These are phyloP conservation scores for Salminus brasiliensis DNA, from an alignment of 2,113 vertebrate genomes.

Conservation along the genomic window DNA sequence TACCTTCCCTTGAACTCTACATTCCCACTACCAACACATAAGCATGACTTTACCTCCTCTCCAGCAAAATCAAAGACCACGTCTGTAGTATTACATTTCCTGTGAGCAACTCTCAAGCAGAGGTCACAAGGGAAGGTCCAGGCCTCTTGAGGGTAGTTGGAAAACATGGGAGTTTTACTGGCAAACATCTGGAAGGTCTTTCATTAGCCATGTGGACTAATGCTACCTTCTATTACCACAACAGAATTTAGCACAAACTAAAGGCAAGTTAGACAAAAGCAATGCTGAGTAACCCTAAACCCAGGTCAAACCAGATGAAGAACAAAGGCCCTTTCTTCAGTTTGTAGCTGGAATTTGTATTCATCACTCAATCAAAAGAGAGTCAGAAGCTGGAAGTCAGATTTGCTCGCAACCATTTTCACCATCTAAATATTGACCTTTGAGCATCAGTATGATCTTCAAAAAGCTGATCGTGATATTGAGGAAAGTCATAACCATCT, in stretches of 20 bases:
- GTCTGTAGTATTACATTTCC: background rate
- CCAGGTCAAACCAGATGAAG: background rate
- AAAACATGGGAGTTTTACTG: slow-evolving; percentile 29
- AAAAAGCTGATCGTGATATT: too few species aligned
- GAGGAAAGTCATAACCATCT: too few species aligned
- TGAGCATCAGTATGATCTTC: too few species aligned
- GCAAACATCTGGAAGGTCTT: slow-evolving; percentile 50
- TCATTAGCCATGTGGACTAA: slow-evolving; percentile 44
- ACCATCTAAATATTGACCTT: too few species aligned
- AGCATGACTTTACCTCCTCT: too few species aligned
- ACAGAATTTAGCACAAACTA: background rate
- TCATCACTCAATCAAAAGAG: too few species aligned
- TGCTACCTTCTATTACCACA: slow-evolving; percentile 11
- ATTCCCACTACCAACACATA: too few species aligned
- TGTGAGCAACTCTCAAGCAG: background rate
- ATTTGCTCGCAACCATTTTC: too few species aligned
- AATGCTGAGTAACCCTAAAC: background rate
- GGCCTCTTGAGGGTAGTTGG: background rate
- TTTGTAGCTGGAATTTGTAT: background rate
- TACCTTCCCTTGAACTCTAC: too few species aligned
- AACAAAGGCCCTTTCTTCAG: background rate
- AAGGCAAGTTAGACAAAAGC: background rate
- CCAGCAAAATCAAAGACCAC: too few species aligned
- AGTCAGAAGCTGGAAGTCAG: too few species aligned
- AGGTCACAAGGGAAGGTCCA: slow-evolving; percentile 12